A percentile compares a stretch with the other conserved stretches of the same genome.
Conservation (phyloP, 1,140 invertebrate species). For the Elymnias hypermnestra region DNA sequence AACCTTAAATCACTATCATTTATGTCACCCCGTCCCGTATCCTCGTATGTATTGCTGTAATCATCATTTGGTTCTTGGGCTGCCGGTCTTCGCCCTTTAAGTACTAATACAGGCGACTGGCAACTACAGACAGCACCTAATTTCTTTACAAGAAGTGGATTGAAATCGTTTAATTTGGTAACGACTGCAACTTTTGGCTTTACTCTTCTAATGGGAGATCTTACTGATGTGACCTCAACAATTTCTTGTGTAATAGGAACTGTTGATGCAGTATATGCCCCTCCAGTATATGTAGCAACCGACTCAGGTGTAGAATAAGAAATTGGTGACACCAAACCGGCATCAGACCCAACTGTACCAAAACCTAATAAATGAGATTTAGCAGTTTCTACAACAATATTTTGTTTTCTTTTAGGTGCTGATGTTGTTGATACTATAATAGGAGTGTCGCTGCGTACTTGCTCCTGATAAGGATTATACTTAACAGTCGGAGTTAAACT, state of each 20-base stretch:
- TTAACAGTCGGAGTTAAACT: slow-evolving; percentile 26
- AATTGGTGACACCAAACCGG: slow-evolving; percentile 41
- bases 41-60: slow-evolving; percentile 47
- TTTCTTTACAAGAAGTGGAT: slow-evolving; percentile 82
- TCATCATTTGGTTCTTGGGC: slow-evolving; percentile 38
- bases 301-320: slow-evolving; percentile 39
- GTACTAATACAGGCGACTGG: slow-evolving; percentile 78
- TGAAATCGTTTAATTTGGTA: slow-evolving; percentile 81
- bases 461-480: slow-evolving; percentile 41
- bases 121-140: slow-evolving; percentile 85
- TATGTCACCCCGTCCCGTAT: slow-evolving; percentile 50
- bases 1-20: slow-evolving; percentile 35
- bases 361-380: slow-evolving; percentile 61
- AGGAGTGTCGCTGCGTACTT: slow-evolving; percentile 13
- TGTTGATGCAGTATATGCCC: slow-evolving; percentile 33
- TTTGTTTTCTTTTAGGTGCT: slow-evolving; percentile 48
- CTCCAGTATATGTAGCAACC: slow-evolving; percentile 35
- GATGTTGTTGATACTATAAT: slow-evolving; percentile 30
- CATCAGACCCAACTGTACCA: slow-evolving; percentile 54
- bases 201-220: slow-evolving; percentile 39
- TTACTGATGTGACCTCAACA: slow-evolving; percentile 47
- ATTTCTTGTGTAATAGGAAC: slow-evolving; percentile 50
- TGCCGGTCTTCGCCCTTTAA: slow-evolving; percentile 66
- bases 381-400: slow-evolving; percentile 61
- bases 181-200: slow-evolving; percentile 78